Conservation (phyloP, 2,113 vertebrate species). For the Zootoca vivipara region DNA sequence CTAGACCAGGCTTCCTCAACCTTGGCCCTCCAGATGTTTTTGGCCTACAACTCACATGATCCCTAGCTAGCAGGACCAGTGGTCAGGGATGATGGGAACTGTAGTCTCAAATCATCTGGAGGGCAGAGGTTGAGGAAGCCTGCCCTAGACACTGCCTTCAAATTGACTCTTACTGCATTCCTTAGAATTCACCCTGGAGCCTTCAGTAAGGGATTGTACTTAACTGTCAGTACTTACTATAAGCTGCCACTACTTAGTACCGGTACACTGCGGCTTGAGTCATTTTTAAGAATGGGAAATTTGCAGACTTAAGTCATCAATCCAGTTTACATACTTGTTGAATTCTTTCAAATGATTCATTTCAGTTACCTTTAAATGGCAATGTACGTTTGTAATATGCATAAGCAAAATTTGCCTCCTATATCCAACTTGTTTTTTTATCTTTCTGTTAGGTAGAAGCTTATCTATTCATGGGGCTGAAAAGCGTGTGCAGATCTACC, state of each 20-base stretch:
- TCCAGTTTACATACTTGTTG: neutral
- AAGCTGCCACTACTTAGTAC: neutral
- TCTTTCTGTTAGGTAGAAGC: constrained; percentile 84
- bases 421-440: constrained; percentile 55
- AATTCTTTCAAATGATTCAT: neutral
- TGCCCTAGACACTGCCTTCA: neutral
- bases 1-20: no score
- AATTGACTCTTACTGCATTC: neutral
- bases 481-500: constrained; percentile 78
- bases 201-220: neutral
- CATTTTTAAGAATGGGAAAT: neutral
- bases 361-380: constrained; percentile 14
- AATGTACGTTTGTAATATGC: neutral
- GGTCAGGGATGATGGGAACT: no score
- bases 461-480: constrained; percentile 94
- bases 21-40: neutral
- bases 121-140: no score
- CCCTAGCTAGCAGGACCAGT: no score
- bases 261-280: neutral
- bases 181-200: neutral
- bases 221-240: neutral
- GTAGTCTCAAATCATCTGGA: no score
- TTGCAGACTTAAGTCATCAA: neutral
- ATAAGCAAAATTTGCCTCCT: constrained; percentile 26
- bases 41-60: no score